phyloP scores from a whole-genome alignment of 2,888 invertebrate species.

The Drosophila quinaria region DNA sequence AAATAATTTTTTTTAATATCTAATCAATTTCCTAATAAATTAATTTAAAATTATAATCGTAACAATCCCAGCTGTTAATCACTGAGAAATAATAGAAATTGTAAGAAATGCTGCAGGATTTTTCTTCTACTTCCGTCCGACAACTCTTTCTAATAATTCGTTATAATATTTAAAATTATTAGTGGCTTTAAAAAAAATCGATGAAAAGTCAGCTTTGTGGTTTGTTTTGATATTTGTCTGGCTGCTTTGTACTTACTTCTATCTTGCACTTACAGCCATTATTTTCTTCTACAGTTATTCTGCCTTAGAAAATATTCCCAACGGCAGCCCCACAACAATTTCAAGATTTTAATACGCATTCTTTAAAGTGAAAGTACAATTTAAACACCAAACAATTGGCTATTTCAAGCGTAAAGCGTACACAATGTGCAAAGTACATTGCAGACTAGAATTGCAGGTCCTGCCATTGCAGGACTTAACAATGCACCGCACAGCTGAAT shows the following conservation, averaged over 20 bases:
- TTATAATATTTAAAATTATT: too few species aligned
- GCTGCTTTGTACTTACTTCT: neutral
- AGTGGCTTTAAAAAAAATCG: too few species aligned
- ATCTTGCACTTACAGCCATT: neutral
- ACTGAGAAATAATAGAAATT: too few species aligned
- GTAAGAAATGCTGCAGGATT: too few species aligned
- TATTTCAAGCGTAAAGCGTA: constrained; percentile 9
- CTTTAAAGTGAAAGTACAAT: constrained; percentile 5
- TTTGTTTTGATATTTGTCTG: too few species aligned
- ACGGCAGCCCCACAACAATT: constrained; percentile 3
- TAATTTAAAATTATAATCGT: too few species aligned
- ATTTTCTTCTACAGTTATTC: neutral
- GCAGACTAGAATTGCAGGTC: constrained; percentile 10
- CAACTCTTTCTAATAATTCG: too few species aligned
- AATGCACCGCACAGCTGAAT: constrained; percentile 1
- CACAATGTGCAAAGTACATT: constrained; percentile 9
- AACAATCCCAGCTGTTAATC: too few species aligned
- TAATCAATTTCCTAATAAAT: too few species aligned
- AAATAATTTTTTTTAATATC: too few species aligned
- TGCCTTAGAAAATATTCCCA: neutral
- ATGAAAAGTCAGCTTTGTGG: too few species aligned
- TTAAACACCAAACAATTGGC: constrained; percentile 15
- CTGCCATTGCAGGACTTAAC: constrained; percentile 7
- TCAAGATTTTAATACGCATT: neutral
- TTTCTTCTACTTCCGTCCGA: too few species aligned